Base-by-base conservation (phyloP, 2,797 vertebrate species). In the Emydoidea blandingii region DNA sequence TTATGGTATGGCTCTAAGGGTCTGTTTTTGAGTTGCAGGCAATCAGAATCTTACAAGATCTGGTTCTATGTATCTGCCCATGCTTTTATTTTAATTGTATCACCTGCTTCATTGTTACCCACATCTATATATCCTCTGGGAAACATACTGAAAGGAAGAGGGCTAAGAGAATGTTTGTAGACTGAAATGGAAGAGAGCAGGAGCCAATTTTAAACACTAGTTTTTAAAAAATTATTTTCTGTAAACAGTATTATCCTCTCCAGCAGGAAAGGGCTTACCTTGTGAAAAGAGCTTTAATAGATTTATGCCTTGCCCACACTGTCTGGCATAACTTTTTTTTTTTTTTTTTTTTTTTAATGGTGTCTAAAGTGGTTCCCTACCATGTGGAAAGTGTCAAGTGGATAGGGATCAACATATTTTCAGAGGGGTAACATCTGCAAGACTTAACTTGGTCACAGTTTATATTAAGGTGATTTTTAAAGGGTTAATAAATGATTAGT, bases 61-160 rank as follows among this genome's bases (percentile, higher is more conserved):
- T 81, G 84, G 90, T 31, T 94, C 47, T 4, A 21, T 88, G 85
- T 92, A 96, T 82, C 90, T 96, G 93, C 81, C 0, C 49, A 89
- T 88, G 93, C 93, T 95, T 94, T 96, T 96, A 91, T 93, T 96
- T 96, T 91, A 95, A 94, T 96, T 94, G 90, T 93, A 83, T 92
- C 23, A n/a, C 95, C 96, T 95, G 92, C 92, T 94, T 96, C 93
- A 93, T 91, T 95, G 87, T 91, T 96, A 92, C 90, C 93, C 87
- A 81, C 90, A 34, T 95, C 81, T 72, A 68, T 87, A 83, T 95
- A 23, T 97, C 90, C 85, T 91, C 90, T 72, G 85, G 83, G 94
- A 82, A 94, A 89, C 87, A 78, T 52, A 72, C 54, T 14, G 50
- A 54, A 96, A 95, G 91, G 68, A 86, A 92, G 94, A 96, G 82